phyloP scores from a whole-genome alignment of 2,888 invertebrate genomes.

The Mylabris sibirica region DNA sequence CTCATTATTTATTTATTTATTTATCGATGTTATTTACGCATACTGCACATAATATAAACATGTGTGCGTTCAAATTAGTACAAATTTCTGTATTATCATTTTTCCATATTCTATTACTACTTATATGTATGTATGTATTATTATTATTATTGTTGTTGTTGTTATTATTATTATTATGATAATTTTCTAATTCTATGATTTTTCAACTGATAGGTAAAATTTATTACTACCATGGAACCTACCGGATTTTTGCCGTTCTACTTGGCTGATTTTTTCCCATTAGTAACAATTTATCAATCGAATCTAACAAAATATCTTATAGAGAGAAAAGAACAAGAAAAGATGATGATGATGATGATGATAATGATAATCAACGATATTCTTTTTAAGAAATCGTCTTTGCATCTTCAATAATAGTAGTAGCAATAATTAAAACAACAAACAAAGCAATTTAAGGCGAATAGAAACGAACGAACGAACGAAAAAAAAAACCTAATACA shows the following conservation, averaged over 20 bases:
- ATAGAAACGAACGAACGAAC: no score
- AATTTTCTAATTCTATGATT: neutral
- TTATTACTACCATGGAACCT: neutral
- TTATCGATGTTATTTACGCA: no score
- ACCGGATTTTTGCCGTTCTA: neutral
- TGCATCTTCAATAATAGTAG: neutral
- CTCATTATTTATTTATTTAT: no score
- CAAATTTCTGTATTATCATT: neutral
- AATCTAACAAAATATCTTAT: neutral
- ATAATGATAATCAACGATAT: no score
- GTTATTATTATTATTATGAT: neutral
- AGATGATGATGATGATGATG: no score
- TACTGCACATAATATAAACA: no score
- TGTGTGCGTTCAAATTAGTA: neutral
- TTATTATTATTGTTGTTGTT: neutral
- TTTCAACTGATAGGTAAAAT: conserved; percentile 2
- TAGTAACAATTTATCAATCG: neutral
- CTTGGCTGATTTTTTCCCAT: conserved; percentile 2
- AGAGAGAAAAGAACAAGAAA: neutral
- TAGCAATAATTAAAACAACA: conserved; percentile 3
- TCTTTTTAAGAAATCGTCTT: neutral
- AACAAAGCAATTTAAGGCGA: neutral
- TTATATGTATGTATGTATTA: neutral
- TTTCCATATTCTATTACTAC: neutral
- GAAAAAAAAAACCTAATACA: neutral